These are phyloP conservation scores for Eolophus roseicapilla DNA, from an alignment of 2,113 vertebrate genomes.

Conservation along the genomic window DNA sequence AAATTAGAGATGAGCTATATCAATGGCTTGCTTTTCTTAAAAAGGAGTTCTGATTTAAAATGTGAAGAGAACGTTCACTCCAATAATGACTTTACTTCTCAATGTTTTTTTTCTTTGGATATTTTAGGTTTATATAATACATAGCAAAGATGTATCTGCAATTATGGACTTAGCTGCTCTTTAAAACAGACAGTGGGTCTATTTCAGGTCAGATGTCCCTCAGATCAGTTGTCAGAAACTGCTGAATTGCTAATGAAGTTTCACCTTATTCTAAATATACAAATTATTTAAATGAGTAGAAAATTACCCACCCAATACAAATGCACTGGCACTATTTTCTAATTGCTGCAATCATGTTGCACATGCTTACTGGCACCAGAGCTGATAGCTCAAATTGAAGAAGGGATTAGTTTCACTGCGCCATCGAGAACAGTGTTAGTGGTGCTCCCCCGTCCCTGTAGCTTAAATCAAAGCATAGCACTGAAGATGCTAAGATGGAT, in stretches of 20 bases:
- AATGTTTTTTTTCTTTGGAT: neutral
- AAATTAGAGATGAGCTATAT: neutral
- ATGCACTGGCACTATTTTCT: neutral
- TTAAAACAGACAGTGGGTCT: neutral
- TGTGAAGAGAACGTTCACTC: neutral
- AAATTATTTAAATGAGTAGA: neutral
- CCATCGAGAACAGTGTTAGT: accelerated
- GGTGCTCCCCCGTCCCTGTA: too few species aligned
- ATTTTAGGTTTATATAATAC: neutral
- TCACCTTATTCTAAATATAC: neutral
- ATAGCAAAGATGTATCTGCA: neutral
- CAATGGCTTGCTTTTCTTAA: neutral
- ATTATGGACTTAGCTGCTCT: neutral
- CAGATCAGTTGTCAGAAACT: neutral
- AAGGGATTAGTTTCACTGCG: neutral
- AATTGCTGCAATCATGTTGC: neutral
- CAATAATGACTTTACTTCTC: neutral
- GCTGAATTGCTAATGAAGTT: neutral
- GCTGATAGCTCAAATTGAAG: neutral
- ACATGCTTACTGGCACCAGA: neutral
- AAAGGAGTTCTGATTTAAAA: neutral
- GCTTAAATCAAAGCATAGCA: neutral
- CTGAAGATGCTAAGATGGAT: accelerated
- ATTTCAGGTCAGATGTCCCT: neutral
- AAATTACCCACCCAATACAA: neutral